Conservation (phyloP, 2,113 vertebrate species). For the Megaleporinus macrocephalus region DNA sequence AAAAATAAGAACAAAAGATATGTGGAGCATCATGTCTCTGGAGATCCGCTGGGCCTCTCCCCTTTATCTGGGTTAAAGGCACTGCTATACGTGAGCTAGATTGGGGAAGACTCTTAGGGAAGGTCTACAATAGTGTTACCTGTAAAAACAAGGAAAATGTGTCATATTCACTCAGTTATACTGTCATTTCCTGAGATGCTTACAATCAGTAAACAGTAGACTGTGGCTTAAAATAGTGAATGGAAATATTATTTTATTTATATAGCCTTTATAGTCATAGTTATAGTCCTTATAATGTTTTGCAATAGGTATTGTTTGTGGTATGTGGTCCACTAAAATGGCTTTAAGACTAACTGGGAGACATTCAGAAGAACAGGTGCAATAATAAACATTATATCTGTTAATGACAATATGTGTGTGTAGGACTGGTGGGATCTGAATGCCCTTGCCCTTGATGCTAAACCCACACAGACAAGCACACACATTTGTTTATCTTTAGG, state of each 20-base stretch:
- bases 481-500: neutral
- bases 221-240: neutral
- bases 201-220: neutral
- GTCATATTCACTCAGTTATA: neutral
- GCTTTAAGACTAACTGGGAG: no score
- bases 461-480: no score
- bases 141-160: neutral
- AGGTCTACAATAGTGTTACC: neutral
- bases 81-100: constrained; percentile 13
- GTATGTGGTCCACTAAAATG: neutral
- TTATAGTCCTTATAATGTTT: neutral
- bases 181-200: neutral
- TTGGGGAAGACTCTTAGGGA: neutral
- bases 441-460: neutral
- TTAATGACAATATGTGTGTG: neutral
- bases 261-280: no score
- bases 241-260: neutral
- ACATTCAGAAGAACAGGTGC: neutral
- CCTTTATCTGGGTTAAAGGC: constrained; percentile 52
- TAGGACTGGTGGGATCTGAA: neutral
- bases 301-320: neutral
- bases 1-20: constrained; percentile 27
- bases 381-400: neutral
- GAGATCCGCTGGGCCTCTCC: constrained; percentile 24
- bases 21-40: constrained; percentile 44